phyloP scores from a whole-genome alignment of 2,888 invertebrate species.

The Oxyscelio sp. region DNA sequence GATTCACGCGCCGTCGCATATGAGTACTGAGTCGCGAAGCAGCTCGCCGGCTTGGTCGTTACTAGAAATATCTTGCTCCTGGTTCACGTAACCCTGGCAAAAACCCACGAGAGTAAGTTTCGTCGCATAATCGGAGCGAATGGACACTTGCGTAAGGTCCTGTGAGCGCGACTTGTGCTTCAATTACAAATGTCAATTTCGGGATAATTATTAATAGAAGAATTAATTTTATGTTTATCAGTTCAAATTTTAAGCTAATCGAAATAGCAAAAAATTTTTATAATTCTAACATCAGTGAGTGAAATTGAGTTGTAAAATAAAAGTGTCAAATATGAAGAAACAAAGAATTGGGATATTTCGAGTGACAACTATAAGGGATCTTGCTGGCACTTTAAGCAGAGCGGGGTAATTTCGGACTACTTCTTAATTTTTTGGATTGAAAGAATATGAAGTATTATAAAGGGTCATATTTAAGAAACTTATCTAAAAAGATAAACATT shows the following conservation, averaged over 20 bases:
- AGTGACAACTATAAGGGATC: too few relatives aligned
- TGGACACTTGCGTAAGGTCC: slow-evolving; percentile 44
- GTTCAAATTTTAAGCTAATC: neutral
- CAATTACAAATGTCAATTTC: slow-evolving; percentile 10
- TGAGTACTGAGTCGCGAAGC: slow-evolving; percentile 42
- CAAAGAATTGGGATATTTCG: too few relatives aligned
- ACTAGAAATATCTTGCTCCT: slow-evolving; percentile 67
- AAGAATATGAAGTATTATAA: too few relatives aligned
- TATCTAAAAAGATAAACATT: too few relatives aligned
- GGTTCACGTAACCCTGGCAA: slow-evolving; percentile 56
- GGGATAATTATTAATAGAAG: neutral
- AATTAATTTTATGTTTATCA: neutral
- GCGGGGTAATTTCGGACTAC: too few relatives aligned
- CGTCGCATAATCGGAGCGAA: slow-evolving; percentile 20
- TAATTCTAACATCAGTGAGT: too few relatives aligned
- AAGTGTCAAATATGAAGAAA: too few relatives aligned
- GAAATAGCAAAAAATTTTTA: too few relatives aligned
- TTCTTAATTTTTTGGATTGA: too few relatives aligned
- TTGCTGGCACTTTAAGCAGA: too few relatives aligned
- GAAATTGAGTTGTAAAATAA: too few relatives aligned
- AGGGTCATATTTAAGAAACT: too few relatives aligned
- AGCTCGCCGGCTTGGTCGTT: slow-evolving; percentile 33
- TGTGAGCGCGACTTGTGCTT: slow-evolving; percentile 9
- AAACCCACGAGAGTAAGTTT: slow-evolving; percentile 52
- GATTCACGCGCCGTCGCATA: slow-evolving; percentile 32